Evolutionary conservation across 2,888 invertebrate genomes (phyloP).

Genomic region (Griposia aprilina): DNA sequence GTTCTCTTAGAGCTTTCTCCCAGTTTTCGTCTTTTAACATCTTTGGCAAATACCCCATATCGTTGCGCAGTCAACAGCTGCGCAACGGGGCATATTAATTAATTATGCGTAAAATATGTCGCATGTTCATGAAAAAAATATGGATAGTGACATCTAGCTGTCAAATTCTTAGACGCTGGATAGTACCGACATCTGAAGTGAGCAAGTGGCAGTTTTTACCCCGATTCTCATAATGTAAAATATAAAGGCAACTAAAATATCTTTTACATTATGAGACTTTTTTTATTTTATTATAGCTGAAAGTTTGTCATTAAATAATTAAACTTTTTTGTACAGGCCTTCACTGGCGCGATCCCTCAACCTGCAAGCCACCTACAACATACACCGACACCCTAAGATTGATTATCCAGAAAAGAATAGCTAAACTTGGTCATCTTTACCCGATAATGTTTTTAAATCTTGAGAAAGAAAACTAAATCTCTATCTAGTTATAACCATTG

Average conservation of each 20-base stretch:
- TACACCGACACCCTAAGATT: constrained; percentile 95
- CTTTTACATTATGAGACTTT: background rate
- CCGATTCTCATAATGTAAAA: background rate
- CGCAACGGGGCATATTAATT: background rate
- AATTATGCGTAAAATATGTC: background rate
- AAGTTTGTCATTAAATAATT: background rate
- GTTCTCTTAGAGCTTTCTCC: background rate
- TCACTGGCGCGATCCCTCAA: constrained; percentile 95
- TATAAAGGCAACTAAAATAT: background rate
- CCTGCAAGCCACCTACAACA: constrained; percentile 92
- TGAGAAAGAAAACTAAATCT: constrained; percentile 77
- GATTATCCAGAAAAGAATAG: constrained; percentile 95
- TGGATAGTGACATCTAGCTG: background rate
- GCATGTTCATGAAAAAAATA: background rate
- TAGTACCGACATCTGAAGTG: background rate
- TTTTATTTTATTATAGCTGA: background rate
- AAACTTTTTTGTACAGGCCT: constrained; percentile 79
- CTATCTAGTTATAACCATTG: constrained; percentile 66
- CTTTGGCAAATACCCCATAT: background rate
- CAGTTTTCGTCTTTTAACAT: background rate
- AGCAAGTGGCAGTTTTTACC: background rate
- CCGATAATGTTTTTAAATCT: constrained; percentile 92
- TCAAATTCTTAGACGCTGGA: background rate
- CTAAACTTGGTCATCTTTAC: constrained; percentile 94
- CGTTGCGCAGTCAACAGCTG: background rate